A percentile compares a stretch with the other conserved stretches of the same genome.
These are phyloP conservation scores for Aphelocoma coerulescens DNA, from an alignment of 2,113 vertebrate genomes.

Conservation along the genomic window DNA sequence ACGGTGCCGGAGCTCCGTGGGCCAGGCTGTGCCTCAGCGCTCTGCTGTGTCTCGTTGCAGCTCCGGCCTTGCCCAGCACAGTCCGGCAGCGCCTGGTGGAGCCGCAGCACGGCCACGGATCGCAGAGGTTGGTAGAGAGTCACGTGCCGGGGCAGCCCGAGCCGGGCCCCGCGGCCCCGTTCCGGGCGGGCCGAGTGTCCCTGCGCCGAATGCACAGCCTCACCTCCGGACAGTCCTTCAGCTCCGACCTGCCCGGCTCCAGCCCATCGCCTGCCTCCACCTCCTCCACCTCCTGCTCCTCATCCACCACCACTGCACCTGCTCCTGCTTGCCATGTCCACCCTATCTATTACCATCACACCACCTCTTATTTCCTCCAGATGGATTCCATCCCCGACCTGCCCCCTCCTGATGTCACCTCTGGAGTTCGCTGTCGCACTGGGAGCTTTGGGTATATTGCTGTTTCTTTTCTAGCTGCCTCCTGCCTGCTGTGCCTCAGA, in stretches of 20 bases:
- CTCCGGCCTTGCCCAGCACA: constrained; percentile 86
- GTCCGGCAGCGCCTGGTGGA: constrained; percentile 93
- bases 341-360: constrained; percentile 78
- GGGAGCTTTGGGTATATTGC: constrained; percentile 86
- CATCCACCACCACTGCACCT: constrained; percentile 55
- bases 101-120: constrained; percentile 86
- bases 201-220: constrained; percentile 86
- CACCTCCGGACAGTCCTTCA: constrained; percentile 81
- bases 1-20: fast-evolving
- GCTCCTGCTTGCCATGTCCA: constrained; percentile 73
- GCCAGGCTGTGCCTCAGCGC: background rate
- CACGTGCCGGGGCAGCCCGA: constrained; percentile 75
- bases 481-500: constrained; percentile 15
- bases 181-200: constrained; percentile 75
- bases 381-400: constrained; percentile 89
- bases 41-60: constrained; percentile 70
- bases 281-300: constrained; percentile 59
- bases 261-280: constrained; percentile 70
- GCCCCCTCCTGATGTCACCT: constrained; percentile 81
- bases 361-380: constrained; percentile 89
- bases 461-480: constrained; percentile 56
- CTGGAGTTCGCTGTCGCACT: constrained; percentile 71
- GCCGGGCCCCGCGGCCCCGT: constrained; percentile 62
- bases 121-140: constrained; percentile 99
- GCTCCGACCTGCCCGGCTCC: constrained; percentile 76